phyloP scores from a whole-genome alignment of 53 echinoderm and acorn worm species.

The Henricia sp. region DNA sequence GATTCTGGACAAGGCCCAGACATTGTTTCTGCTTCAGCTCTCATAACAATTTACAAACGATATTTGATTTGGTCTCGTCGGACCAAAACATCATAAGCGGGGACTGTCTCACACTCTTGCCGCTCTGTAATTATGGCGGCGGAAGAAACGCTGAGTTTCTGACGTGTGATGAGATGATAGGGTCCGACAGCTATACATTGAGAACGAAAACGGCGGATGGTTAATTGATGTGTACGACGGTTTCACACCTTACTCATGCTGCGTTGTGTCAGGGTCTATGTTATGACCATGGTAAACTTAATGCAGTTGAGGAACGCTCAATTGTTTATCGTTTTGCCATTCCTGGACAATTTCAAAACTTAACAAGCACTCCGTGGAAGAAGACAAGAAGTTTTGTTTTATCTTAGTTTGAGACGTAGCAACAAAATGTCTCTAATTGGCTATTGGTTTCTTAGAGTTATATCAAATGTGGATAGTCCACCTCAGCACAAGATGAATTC shows the following conservation, averaged over 20 bases:
- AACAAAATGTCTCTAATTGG: too few species aligned
- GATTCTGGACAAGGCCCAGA: not conserved
- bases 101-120: not conserved
- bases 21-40: slow-evolving; percentile 15
- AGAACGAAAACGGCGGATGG: slow-evolving; percentile 8
- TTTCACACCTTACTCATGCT: slow-evolving; percentile 20
- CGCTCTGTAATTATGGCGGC: slow-evolving; percentile 29
- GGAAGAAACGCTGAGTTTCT: not conserved
- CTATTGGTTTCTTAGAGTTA: too few species aligned
- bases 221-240: slow-evolving; percentile 12
- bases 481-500: too few species aligned
- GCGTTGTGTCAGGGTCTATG: not conserved
- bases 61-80: slow-evolving; percentile 43
- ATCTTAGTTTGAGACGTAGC: too few species aligned
- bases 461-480: too few species aligned
- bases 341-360: too few species aligned
- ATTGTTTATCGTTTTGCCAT: too few species aligned
- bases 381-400: too few species aligned
- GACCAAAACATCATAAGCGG: slow-evolving; percentile 21
- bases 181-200: not conserved
- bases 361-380: too few species aligned
- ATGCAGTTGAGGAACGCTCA: not conserved
- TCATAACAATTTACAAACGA: slow-evolving; percentile 43
- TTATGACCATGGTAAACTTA: not conserved
- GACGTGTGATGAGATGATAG: slow-evolving; percentile 41